phyloP scores from a whole-genome alignment of 2,797 vertebrate species.

The Centroberyx gerrardi region DNA sequence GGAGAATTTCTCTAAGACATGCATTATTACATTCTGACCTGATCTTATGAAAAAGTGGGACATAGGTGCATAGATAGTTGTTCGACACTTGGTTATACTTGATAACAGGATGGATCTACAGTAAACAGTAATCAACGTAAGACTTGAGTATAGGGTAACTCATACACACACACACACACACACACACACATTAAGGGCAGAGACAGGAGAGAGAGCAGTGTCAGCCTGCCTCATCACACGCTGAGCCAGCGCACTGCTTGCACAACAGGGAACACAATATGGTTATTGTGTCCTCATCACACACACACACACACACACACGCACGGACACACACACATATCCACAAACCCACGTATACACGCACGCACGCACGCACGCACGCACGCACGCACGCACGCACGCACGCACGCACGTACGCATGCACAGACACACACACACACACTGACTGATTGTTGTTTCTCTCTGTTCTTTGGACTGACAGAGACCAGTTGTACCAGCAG shows the following conservation, averaged over 20 bases:
- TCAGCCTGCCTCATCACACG: slow-evolving; percentile 26
- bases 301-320: slow-evolving; percentile 2
- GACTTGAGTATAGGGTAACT: neutral
- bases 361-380: too few relatives aligned
- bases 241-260: slow-evolving; percentile 25
- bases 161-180: neutral
- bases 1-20: slow-evolving; percentile 5
- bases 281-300: slow-evolving; percentile 58
- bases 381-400: neutral
- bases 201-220: neutral
- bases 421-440: slow-evolving; percentile 9
- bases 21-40: neutral
- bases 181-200: neutral
- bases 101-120: slow-evolving; percentile 8
- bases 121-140: slow-evolving; percentile 12
- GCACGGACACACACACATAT: neutral
- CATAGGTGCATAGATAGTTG: neutral
- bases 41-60: slow-evolving; percentile 1
- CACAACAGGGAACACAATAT: slow-evolving; percentile 52
- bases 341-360: neutral
- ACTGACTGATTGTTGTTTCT: slow-evolving; percentile 51
- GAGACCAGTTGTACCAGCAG: slow-evolving; percentile 61
- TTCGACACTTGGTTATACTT: slow-evolving; percentile 1
- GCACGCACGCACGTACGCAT: neutral
- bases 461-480: slow-evolving; percentile 59